Evolutionary conservation across 2,888 invertebrate species (phyloP).

Genomic region (Arctia plantaginis): DNA sequence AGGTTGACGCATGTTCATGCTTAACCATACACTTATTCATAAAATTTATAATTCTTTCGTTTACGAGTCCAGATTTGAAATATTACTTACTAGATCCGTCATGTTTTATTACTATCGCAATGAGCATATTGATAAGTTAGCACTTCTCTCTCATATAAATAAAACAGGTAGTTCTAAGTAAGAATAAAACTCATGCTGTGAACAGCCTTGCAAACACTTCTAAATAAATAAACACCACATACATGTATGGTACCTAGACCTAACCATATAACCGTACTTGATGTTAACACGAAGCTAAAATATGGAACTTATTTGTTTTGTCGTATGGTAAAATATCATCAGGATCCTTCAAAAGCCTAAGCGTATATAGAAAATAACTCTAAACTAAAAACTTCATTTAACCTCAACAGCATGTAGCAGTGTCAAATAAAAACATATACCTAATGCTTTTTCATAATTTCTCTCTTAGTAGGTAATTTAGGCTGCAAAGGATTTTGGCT

Average conservation of each 20-base stretch:
- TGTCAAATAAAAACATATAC: background rate
- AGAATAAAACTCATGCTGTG: constrained; percentile 18
- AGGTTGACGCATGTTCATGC: background rate
- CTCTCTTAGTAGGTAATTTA: no score
- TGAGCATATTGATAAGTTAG: constrained; percentile 9
- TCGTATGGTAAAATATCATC: background rate
- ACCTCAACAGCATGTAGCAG: background rate
- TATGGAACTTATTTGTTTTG: background rate
- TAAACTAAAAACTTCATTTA: background rate
- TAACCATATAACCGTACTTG: constrained; percentile 9
- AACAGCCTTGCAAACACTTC: constrained; percentile 4
- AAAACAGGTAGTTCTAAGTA: constrained; percentile 18
- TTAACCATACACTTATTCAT: background rate
- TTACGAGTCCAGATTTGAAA: background rate
- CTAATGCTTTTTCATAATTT: background rate
- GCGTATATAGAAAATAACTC: no score
- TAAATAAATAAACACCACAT: background rate
- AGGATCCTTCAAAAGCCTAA: background rate
- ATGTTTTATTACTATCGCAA: constrained; percentile 13
- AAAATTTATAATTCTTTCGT: background rate
- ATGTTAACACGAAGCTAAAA: constrained; percentile 6
- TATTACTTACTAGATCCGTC: constrained; percentile 10
- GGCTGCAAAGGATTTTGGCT: no score
- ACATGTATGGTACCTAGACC: constrained; percentile 5
- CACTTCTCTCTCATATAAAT: constrained; percentile 18